phyloP scores from a whole-genome alignment of 2,797 vertebrate genomes.

The Uromys caudimaculatus region DNA sequence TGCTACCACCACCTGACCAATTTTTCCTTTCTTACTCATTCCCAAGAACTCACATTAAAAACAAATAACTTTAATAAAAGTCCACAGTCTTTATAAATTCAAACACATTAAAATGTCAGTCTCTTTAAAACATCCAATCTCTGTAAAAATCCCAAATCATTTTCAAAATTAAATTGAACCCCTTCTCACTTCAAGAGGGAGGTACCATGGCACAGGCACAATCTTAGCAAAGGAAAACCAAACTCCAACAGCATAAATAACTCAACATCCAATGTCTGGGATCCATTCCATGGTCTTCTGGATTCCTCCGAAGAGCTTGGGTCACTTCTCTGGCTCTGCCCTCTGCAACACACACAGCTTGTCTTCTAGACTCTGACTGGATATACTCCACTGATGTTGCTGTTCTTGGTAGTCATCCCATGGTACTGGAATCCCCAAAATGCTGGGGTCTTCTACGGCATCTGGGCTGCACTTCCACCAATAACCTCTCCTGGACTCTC shows the following conservation, averaged over 20 bases:
- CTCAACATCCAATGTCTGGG: not conserved
- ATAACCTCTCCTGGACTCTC: not conserved
- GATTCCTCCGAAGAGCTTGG: not conserved
- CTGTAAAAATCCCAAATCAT: not conserved
- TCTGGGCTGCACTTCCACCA: not conserved
- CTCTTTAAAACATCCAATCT: not conserved
- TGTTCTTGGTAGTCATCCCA: not conserved
- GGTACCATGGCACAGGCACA: not conserved
- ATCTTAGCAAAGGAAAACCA: not conserved
- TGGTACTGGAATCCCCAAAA: not conserved
- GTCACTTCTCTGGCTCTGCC: not conserved
- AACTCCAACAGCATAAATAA: not conserved
- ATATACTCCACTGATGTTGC: not conserved
- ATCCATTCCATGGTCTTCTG: not conserved
- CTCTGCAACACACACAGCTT: not conserved
- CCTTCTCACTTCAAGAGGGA: not conserved
- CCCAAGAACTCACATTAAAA: not conserved
- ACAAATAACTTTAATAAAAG: not conserved
- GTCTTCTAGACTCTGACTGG: not conserved
- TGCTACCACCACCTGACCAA: not conserved
- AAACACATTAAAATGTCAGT: not conserved
- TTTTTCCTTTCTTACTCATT: not conserved
- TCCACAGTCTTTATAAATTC: not conserved
- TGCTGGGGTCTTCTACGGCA: not conserved
- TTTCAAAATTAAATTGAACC: not conserved